A percentile compares a stretch with the other conserved stretches of the same genome.
phyloP scores from a whole-genome alignment of 2,113 vertebrate species.

The Dromas ardeola region DNA sequence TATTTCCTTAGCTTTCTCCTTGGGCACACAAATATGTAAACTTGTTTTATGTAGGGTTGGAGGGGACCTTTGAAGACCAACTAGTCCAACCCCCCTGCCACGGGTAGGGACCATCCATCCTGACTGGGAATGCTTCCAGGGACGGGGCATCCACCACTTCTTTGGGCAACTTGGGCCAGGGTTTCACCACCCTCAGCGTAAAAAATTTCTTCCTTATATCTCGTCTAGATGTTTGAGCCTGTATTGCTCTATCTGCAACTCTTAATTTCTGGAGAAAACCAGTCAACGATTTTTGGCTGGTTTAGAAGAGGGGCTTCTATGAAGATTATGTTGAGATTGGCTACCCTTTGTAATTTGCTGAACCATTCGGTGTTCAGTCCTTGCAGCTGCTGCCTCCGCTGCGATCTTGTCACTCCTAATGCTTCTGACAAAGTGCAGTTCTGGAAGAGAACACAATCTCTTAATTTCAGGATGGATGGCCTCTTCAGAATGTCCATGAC shows the following conservation, averaged over 20 bases:
- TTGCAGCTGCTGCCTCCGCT: neutral
- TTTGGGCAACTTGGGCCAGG: neutral
- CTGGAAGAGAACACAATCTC: neutral
- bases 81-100: too few species aligned
- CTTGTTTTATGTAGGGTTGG: neutral
- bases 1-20: neutral
- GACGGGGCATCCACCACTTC: neutral
- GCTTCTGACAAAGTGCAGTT: neutral
- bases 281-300: neutral
- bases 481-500: neutral
- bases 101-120: neutral
- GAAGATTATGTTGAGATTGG: neutral
- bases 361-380: too few species aligned
- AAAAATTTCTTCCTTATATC: neutral
- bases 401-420: neutral
- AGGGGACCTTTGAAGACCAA: neutral
- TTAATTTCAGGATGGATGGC: neutral
- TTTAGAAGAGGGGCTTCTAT: neutral
- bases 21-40: too few species aligned
- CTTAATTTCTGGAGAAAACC: neutral
- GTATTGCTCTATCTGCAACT: too few species aligned
- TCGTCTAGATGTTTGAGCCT: too few species aligned
- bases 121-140: neutral
- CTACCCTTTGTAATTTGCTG: neutral
- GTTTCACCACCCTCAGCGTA: accelerated